Base-by-base conservation (phyloP, 2,113 vertebrate species). In the Mastomys natalensis region DNA sequence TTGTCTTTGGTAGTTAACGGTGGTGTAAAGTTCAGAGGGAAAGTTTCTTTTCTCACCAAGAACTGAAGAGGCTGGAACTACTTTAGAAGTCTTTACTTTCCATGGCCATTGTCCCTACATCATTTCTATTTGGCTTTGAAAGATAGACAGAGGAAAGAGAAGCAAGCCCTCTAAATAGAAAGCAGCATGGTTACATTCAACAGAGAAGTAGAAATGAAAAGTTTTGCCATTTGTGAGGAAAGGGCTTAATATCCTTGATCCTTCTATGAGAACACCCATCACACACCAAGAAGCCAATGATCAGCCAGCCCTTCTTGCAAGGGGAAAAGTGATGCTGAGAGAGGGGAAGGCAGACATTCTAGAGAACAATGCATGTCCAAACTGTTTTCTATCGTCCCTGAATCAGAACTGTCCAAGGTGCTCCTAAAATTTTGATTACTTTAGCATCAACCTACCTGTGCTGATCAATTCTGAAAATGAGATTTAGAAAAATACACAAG, bases 381-480 rank as follows among this genome's bases (percentile, higher is more conserved):
- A 2, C 6, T 31, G n/a, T 11, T 7, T 84, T 31, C 45, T 40
- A 19, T 4, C 37, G 3, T 10, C 13, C 17, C 64, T 73, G 22
- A 26, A 0, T 53, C 6, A 29, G 72, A 62, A 58, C 45, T 31
- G 31, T 51, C 29, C 0, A 0, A 81, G 72, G 62, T 7, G 4
- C 19, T 37, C 19, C 55, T 40, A 78, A 24, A 19, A 9, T 60
- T 55, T 37, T 13, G 51, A 31, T 58, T 7, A 21, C 40, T 0
- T 1, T 26, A 34, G 7, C n/a, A 10, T 11, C 15, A 24, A 3
- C n/a, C 11, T 1, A n/a, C 12, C 34, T 22, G 60, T 7, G 26
- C 53, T 78, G 84, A 22, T 15, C 45, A 78, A 84, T 68, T 80
- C 87, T 19, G 68, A 86, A 95, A 58, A 89, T 19, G 40, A 37